Evolutionary conservation across 2,797 vertebrate genomes (phyloP).

Genomic region (Cyclopterus lumpus): DNA sequence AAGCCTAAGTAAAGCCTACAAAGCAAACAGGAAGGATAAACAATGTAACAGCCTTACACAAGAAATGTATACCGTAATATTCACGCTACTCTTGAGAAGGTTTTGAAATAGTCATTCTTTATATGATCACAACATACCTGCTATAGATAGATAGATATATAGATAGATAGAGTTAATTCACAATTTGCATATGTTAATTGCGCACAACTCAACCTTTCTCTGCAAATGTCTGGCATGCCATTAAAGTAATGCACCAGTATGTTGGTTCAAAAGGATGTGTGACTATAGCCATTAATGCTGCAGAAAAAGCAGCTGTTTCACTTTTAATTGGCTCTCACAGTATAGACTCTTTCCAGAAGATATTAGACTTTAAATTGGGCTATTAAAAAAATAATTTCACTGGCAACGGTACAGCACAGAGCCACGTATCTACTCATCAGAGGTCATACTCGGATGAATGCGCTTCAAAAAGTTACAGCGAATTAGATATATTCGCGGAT

Average conservation of each 20-base stretch:
- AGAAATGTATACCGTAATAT: no score
- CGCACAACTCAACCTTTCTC: not conserved
- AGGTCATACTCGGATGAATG: constrained; percentile 41
- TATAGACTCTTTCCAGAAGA: not conserved
- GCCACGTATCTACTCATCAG: constrained; percentile 27
- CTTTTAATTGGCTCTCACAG: constrained; percentile 17
- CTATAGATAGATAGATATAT: not conserved
- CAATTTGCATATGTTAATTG: not conserved
- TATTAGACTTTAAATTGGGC: constrained; percentile 1
- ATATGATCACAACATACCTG: no score
- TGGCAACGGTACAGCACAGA: not conserved
- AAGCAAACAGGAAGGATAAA: no score
- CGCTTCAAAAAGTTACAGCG: constrained; percentile 44
- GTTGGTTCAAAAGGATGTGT: not conserved
- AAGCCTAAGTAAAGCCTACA: no score
- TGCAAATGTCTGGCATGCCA: not conserved
- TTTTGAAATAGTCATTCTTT: no score
- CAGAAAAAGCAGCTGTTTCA: constrained; percentile 16
- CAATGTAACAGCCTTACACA: no score
- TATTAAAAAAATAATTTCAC: not conserved
- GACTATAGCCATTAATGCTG: not conserved
- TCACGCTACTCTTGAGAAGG: no score
- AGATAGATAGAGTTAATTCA: not conserved
- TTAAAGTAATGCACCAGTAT: not conserved
- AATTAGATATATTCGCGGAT: constrained; percentile 34